These are phyloP conservation scores for Potamarius usumacintae DNA, from an alignment of 2,113 vertebrate genomes.

Conservation along the genomic window DNA sequence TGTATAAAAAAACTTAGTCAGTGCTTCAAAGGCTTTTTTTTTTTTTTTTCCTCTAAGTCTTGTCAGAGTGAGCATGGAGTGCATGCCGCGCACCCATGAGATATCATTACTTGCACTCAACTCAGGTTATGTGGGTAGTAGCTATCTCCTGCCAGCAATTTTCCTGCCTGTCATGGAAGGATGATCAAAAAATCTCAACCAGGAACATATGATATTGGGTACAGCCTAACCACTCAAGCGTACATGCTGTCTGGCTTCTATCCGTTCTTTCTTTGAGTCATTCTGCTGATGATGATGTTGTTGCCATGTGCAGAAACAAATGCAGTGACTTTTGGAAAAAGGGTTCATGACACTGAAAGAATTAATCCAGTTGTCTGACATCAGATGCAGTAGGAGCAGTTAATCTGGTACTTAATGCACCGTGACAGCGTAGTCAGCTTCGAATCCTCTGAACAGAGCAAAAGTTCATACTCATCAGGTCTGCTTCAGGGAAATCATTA, in stretches of 20 bases:
- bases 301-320: background rate
- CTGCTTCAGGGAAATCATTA: background rate
- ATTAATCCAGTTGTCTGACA: background rate
- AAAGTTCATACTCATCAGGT: background rate
- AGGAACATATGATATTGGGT: background rate
- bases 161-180: background rate
- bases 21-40: background rate
- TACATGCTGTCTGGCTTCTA: slow-evolving; percentile 1
- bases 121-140: slow-evolving; percentile 13
- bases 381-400: background rate
- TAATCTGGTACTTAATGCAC: background rate
- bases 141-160: background rate
- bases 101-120: background rate
- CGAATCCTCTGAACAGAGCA: background rate
- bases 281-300: background rate
- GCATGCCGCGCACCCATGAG: background rate
- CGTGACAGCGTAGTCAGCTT: background rate
- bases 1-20: background rate
- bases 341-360: background rate
- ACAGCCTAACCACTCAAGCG: background rate
- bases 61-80: background rate
- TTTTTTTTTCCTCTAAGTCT: background rate
- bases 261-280: background rate
- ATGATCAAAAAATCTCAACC: background rate
- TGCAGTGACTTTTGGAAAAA: background rate